Evolutionary conservation across 1,140 invertebrate genomes (phyloP).

Genomic region (Campoletis sonorensis): DNA sequence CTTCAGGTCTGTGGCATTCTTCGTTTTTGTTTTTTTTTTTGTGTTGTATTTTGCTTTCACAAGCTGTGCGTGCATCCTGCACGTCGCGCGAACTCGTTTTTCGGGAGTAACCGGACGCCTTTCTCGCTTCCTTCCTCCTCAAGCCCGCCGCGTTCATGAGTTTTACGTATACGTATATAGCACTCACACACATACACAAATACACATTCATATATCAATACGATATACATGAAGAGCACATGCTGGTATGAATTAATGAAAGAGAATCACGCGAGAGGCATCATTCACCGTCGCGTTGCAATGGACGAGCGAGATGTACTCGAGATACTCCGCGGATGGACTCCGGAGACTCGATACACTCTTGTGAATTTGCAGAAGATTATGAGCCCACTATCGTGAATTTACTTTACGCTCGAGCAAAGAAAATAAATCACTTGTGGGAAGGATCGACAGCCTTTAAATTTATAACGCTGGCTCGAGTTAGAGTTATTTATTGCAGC

Average conservation of each 20-base stretch:
- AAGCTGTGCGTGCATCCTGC: neutral
- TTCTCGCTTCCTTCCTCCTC: constrained; percentile 29
- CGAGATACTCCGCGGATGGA: constrained; percentile 14
- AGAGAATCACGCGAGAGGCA: constrained; percentile 46
- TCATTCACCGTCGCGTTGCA: constrained; percentile 34
- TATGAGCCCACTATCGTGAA: constrained; percentile 5
- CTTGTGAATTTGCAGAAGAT: constrained; percentile 15
- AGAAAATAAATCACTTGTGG: constrained; percentile 21
- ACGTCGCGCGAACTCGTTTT: constrained; percentile 28
- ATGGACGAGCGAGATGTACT: constrained; percentile 3
- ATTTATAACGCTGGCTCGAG: neutral
- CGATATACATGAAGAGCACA: neutral
- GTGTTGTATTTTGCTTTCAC: too few relatives aligned
- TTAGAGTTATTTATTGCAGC: constrained; percentile 11
- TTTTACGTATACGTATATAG: neutral
- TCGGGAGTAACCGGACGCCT: constrained; percentile 33
- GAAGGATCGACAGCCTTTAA: constrained; percentile 6
- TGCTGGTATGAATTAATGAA: constrained; percentile 40
- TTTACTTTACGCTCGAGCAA: constrained; percentile 10
- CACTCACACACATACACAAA: neutral
- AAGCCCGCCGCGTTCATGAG: neutral
- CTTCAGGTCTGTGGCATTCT: constrained; percentile 3
- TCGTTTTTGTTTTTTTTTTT: neutral
- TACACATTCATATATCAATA: too few relatives aligned
- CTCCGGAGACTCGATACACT: constrained; percentile 11